phyloP scores from a whole-genome alignment of 1,140 invertebrate genomes.

The Daktulosphaira vitifoliae region DNA sequence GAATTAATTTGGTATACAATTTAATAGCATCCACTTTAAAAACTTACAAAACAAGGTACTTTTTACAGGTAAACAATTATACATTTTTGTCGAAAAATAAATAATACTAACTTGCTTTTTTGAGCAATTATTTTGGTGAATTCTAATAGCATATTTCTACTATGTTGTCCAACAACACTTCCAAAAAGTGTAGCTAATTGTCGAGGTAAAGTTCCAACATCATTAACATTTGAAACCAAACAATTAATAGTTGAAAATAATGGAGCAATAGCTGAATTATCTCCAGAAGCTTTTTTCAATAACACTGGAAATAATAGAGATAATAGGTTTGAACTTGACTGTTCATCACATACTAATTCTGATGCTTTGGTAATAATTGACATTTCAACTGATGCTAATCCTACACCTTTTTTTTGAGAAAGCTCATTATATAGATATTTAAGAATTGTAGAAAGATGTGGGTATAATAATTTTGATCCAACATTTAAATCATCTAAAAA shows the following conservation, averaged over 20 bases:
- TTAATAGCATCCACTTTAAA: too few relatives aligned
- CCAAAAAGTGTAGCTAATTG: conserved; percentile 58
- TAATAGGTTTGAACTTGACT: conserved; percentile 47
- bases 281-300: conserved; percentile 50
- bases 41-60: too few relatives aligned
- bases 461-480: conserved; percentile 20
- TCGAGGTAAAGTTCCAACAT: conserved; percentile 57
- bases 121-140: conserved; percentile 21
- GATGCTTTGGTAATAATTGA: conserved; percentile 25
- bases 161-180: conserved; percentile 49
- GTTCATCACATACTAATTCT: conserved; percentile 19
- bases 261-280: conserved; percentile 54
- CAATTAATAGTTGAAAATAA: conserved; percentile 63
- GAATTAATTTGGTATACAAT: too few relatives aligned
- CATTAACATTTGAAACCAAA: conserved; percentile 57
- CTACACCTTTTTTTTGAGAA: conserved; percentile 21
- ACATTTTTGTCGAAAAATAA: too few relatives aligned
- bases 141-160: conserved; percentile 48
- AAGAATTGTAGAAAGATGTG: conserved; percentile 15
- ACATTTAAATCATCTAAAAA: conserved; percentile 23
- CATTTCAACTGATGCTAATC: conserved; percentile 24
- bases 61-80: too few relatives aligned
- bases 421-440: conserved; percentile 20
- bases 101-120: conserved; percentile 22
- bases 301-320: conserved; percentile 65